Base-by-base conservation (phyloP, 2,113 vertebrate genomes). In the Neomonachus schauinslandi region DNA sequence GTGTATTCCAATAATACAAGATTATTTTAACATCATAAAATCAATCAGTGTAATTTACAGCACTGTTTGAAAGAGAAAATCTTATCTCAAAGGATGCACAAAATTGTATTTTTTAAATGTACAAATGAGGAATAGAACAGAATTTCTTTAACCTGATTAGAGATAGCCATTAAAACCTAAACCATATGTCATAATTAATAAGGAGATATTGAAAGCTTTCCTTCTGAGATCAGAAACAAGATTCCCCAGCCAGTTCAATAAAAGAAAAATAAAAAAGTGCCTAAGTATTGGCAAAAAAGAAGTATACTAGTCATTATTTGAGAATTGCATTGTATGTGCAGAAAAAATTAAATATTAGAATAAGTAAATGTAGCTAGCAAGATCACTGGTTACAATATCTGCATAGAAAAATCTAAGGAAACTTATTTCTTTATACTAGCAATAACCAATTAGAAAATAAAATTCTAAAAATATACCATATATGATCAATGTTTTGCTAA, bases 291-390 rank as follows among this genome's bases (percentile, higher is more conserved):
- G 22, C 28, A 65, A 14, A 42, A 63, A 84, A 65, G 11, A 95
- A 95, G 94, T 49, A 94, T 6, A 74, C 0, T 57, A 2, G 26
- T 57, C 19, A 65, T 67, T 92, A 76, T 76, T 80, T 95, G 31
- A 21, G 87, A 79, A 72, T 57, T 46, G 13, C 1, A 39, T 55
- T 72, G 24, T 46, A 91, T 18, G 82, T 4, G 1, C 26, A 90
- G 26, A 85, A 89, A 94, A 42, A 26, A 33, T 71, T 33, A 77
- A 97, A 93, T 94, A 39, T n/a, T 65, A 57, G 33, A 86, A n/a
- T 57, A 86, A 57, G 13, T n/a, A 59, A 72, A 49, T 33, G 3
- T 26, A 74, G 7, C 12, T n/a, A 92, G 33, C 2, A 49, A 63
- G 21, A 65, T 91, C 61, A 65, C 24, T 69, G 11, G 5, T 71